Conservation (phyloP, 2,113 vertebrate species). For the Sceloporus tristichus region DNA sequence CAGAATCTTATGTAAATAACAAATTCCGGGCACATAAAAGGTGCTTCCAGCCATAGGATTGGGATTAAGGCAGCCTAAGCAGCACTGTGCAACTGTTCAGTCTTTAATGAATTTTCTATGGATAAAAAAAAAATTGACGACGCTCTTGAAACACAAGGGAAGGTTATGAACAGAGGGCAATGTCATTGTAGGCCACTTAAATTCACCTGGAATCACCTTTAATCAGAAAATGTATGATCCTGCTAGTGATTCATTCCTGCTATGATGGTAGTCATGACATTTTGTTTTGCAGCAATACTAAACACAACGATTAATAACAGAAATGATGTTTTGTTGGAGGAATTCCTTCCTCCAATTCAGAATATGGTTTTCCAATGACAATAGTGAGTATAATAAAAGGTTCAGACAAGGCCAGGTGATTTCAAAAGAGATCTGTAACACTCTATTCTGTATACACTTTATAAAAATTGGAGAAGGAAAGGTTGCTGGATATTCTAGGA, state of each 20-base stretch:
- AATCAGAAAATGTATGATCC: not conserved
- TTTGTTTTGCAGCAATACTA: not conserved
- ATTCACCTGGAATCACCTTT: no score
- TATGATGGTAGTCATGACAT: slow-evolving; percentile 10
- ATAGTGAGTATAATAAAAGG: not conserved
- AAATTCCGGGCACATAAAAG: not conserved
- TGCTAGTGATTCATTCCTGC: not conserved
- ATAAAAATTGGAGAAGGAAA: not conserved
- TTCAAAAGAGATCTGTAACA: not conserved
- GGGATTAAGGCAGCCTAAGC: no score
- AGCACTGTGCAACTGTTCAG: no score
- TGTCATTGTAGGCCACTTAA: no score
- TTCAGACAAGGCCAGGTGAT: not conserved
- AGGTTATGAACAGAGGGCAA: no score
- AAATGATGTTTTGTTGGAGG: not conserved
- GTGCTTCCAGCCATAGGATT: no score
- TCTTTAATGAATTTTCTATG: no score
- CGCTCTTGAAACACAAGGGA: not conserved
- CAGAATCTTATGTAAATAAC: not conserved
- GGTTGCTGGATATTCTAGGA: slow-evolving; percentile 1
- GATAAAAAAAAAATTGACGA: not conserved
- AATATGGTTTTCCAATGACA: not conserved
- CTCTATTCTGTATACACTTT: not conserved
- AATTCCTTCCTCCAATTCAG: not conserved
- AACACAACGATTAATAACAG: not conserved